These are phyloP conservation scores for Aspiorhynchus laticeps DNA, from an alignment of 2,113 vertebrate species.

Conservation along the genomic window DNA sequence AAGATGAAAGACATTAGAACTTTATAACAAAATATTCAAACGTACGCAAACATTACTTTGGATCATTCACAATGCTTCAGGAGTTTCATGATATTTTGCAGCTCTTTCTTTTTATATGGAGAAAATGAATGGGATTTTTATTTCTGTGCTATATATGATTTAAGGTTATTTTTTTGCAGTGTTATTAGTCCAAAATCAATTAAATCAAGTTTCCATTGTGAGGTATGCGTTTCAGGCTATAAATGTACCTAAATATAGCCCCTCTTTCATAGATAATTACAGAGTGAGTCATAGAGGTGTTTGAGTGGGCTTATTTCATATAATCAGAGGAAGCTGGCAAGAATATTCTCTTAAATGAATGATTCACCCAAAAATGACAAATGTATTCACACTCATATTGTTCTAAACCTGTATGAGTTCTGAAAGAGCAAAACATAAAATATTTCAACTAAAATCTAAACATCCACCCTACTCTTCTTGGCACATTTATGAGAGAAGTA, in stretches of 20 bases:
- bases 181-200: not conserved
- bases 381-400: not conserved
- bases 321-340: conserved; percentile 7
- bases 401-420: not conserved
- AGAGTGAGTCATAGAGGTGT: not conserved
- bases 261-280: not conserved
- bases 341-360: not conserved
- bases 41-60: not conserved
- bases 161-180: not conserved
- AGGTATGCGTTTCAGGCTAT: not conserved
- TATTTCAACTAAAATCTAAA: not conserved
- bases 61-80: not conserved
- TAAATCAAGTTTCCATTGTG: not conserved
- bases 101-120: not conserved
- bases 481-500: not conserved
- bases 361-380: not conserved
- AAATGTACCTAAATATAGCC: not conserved
- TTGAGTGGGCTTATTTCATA: not conserved
- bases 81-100: not conserved
- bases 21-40: not conserved
- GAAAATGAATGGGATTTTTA: not conserved
- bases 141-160: not conserved
- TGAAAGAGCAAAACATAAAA: not conserved
- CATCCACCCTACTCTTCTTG: not conserved
- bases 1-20: not conserved